These are phyloP conservation scores for Emydocephalus ijimae DNA, from an alignment of 2,113 vertebrate species.

Conservation along the genomic window DNA sequence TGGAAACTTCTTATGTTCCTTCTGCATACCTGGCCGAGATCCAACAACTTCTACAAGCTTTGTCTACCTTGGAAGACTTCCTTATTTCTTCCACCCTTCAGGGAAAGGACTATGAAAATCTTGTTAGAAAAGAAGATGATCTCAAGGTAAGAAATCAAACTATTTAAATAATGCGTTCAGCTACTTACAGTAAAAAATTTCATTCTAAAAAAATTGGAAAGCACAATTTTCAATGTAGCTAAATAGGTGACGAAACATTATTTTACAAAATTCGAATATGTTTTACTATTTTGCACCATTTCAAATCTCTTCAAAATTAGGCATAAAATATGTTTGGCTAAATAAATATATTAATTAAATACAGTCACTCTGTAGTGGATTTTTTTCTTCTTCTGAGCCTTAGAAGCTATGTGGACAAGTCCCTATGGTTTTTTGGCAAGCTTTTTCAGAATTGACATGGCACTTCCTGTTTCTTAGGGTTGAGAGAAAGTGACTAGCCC, in stretches of 20 bases:
- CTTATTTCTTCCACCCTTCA: conserved; percentile 87
- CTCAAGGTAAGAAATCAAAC: conserved; percentile 81
- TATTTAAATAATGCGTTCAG: not conserved
- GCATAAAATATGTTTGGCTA: not conserved
- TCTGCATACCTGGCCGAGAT: conserved; percentile 84
- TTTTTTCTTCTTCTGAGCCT: not conserved
- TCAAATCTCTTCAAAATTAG: not conserved
- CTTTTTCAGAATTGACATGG: not conserved
- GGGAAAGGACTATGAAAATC: conserved; percentile 83
- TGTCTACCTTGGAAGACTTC: conserved; percentile 85
- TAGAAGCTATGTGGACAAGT: not conserved
- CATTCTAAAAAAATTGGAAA: not conserved
- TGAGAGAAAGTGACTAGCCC: not conserved
- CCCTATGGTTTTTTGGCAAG: not conserved
- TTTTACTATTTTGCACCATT: not conserved
- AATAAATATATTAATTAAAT: not conserved
- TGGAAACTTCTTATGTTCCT: conserved; percentile 81
- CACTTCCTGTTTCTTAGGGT: not conserved
- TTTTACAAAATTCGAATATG: too few species aligned
- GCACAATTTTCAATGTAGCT: not conserved
- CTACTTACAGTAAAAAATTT: not conserved
- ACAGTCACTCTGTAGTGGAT: not conserved
- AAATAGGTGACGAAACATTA: not conserved
- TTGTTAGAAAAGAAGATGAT: conserved; percentile 86
- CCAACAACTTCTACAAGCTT: conserved; percentile 77